phyloP scores from a whole-genome alignment of 2,797 vertebrate species.

The Triplophysa yarkandensis region DNA sequence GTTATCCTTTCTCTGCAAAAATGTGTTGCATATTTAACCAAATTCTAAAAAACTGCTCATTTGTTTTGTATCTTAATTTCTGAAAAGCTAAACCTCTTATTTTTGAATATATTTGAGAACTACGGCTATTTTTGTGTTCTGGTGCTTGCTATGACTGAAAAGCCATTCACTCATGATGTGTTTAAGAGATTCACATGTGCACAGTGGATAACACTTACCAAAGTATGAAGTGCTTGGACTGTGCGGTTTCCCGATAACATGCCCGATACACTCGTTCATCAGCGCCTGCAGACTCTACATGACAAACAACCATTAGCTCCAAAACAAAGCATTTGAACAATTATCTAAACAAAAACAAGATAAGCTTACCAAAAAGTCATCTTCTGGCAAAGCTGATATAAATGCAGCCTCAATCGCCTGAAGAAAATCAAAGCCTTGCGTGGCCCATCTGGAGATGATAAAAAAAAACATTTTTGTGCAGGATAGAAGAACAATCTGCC shows the following conservation, averaged over 20 bases:
- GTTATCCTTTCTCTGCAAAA: no score
- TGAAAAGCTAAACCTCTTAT: no score
- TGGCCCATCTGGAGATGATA: slow-evolving; percentile 88
- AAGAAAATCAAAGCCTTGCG: slow-evolving; percentile 98
- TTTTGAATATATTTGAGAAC: no score
- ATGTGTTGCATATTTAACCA: no score
- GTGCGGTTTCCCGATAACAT: slow-evolving; percentile 98
- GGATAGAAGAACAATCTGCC: slow-evolving; percentile 1
- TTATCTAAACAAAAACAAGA: background rate
- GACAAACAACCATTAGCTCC: slow-evolving; percentile 40
- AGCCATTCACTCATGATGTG: no score
- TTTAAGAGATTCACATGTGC: background rate
- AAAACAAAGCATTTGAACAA: background rate
- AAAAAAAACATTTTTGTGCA: background rate
- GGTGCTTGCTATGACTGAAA: no score
- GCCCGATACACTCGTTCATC: slow-evolving; percentile 99
- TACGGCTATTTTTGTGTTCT: no score
- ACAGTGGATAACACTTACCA: slow-evolving; percentile 75
- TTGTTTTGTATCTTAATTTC: no score
- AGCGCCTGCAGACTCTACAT: slow-evolving; percentile 91
- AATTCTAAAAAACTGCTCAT: no score
- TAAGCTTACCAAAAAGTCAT: slow-evolving; percentile 92
- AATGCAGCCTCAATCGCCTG: slow-evolving; percentile 97
- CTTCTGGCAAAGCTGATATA: slow-evolving; percentile 96
- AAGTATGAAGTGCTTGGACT: slow-evolving; percentile 95